Conservation (phyloP, 2,797 vertebrate species). For the Sebastes elongatus region DNA sequence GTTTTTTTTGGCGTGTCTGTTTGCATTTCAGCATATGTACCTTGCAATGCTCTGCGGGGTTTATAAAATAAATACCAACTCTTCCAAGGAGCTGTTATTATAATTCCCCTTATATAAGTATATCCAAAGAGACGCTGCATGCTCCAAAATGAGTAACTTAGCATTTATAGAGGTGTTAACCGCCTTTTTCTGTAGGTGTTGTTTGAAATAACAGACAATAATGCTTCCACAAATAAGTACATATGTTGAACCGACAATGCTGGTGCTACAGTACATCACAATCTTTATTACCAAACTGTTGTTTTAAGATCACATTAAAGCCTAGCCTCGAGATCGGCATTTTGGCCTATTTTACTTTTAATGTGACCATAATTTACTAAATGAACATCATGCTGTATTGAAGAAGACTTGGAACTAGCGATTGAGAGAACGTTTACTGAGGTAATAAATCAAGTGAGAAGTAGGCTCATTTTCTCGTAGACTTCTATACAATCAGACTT, state of each 20-base stretch:
- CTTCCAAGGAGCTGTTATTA: slow-evolving; percentile 11
- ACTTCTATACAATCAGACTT: too few relatives aligned
- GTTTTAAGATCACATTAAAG: background rate
- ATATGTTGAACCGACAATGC: background rate
- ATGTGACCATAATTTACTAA: too few relatives aligned
- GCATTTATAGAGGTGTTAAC: background rate
- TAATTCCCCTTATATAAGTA: background rate
- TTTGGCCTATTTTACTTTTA: too few relatives aligned
- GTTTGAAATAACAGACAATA: background rate
- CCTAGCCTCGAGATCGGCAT: too few relatives aligned
- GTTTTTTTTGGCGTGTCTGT: background rate
- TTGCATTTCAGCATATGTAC: slow-evolving; percentile 18
- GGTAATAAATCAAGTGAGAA: too few relatives aligned
- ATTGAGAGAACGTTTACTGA: too few relatives aligned
- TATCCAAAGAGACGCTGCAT: background rate
- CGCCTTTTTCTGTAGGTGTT: background rate
- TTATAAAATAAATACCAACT: background rate
- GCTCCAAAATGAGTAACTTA: background rate
- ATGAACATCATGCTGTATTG: too few relatives aligned
- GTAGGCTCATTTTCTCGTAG: too few relatives aligned
- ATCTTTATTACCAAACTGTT: background rate
- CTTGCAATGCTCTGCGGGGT: background rate
- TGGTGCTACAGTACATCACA: background rate
- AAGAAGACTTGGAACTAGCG: too few relatives aligned
- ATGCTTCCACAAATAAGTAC: background rate